These are phyloP conservation scores for Holacanthus passer DNA, from an alignment of 2,113 vertebrate genomes.

Conservation along the genomic window DNA sequence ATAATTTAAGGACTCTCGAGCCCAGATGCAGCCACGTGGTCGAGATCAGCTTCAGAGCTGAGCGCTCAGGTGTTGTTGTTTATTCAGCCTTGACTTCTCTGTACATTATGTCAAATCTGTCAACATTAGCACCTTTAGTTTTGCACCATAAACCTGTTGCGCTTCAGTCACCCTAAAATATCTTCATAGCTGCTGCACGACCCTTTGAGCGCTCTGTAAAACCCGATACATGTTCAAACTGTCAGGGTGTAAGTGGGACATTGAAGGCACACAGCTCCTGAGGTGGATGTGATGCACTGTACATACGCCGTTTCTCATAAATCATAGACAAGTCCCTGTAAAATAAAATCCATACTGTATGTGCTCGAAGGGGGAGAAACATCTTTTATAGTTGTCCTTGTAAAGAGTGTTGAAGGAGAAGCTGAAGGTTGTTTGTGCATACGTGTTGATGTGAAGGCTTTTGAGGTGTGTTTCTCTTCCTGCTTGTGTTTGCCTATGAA, in stretches of 20 bases:
- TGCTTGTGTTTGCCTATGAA: constrained; percentile 16
- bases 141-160: constrained; percentile 32
- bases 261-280: constrained; percentile 1
- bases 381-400: constrained; percentile 31
- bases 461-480: not conserved
- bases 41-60: constrained; percentile 45
- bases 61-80: constrained; percentile 22
- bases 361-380: constrained; percentile 16
- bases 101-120: constrained; percentile 29
- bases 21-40: not conserved
- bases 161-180: constrained; percentile 22
- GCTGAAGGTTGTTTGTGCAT: constrained; percentile 45
- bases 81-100: constrained; percentile 30
- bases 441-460: not conserved
- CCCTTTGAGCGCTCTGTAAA: constrained; percentile 34
- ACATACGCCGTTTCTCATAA: constrained; percentile 30
- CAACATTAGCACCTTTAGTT: constrained; percentile 41
- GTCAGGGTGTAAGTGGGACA: constrained; percentile 30
- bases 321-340: constrained; percentile 32
- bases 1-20: constrained; percentile 17
- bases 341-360: constrained; percentile 51
- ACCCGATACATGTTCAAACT: constrained; percentile 30
- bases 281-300: constrained; percentile 8
- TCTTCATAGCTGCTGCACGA: constrained; percentile 32
- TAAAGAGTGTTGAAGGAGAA: constrained; percentile 29